Percentiles rank a stretch among this genome's conserved stretches.
phyloP scores from a whole-genome alignment of 2,888 invertebrate species.

The Halocaridina rubra region DNA sequence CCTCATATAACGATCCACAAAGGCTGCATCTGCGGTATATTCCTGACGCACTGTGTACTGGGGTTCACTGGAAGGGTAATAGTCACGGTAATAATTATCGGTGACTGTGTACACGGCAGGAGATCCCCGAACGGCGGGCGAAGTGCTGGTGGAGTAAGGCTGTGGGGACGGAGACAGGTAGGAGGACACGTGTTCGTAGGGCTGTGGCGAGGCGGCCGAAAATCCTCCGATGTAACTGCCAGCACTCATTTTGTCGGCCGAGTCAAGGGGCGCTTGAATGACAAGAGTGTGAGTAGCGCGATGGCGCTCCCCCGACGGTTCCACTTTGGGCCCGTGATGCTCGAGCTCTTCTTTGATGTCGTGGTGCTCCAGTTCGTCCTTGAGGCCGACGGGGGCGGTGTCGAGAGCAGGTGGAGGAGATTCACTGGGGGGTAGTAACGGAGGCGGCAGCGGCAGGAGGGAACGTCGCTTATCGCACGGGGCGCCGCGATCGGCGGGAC shows the following conservation, averaged over 20 bases:
- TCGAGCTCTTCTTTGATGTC: slow-evolving; percentile 61
- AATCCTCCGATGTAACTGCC: slow-evolving; percentile 57
- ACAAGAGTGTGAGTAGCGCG: slow-evolving; percentile 58
- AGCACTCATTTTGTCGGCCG: slow-evolving; percentile 62
- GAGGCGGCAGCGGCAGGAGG: slow-evolving; percentile 50
- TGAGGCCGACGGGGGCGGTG: slow-evolving; percentile 39
- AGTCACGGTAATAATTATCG: slow-evolving; percentile 60
- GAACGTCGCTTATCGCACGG: slow-evolving; percentile 59
- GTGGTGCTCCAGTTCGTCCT: slow-evolving; percentile 55
- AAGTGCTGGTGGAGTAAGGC: slow-evolving; percentile 60
- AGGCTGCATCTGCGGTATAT: slow-evolving; percentile 37
- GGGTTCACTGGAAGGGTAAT: slow-evolving; percentile 54
- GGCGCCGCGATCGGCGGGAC: slow-evolving; percentile 62
- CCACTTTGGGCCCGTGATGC: slow-evolving; percentile 54
- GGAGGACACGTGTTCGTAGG: slow-evolving; percentile 52
- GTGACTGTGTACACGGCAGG: slow-evolving; percentile 57
- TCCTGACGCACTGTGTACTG: slow-evolving; percentile 59
- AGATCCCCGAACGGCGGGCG: slow-evolving; percentile 60
- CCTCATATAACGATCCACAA: slow-evolving; percentile 52
- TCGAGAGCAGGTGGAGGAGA: slow-evolving; percentile 58
- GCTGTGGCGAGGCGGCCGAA: slow-evolving; percentile 56
- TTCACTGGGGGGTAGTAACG: slow-evolving; percentile 47
- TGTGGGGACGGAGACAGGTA: slow-evolving; percentile 62
- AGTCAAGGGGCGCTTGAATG: slow-evolving; percentile 56
- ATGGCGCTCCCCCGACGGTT: slow-evolving; percentile 56